Evolutionary conservation across 2,888 invertebrate species (phyloP).

Genomic region (Mimumesa dahlbomi): DNA sequence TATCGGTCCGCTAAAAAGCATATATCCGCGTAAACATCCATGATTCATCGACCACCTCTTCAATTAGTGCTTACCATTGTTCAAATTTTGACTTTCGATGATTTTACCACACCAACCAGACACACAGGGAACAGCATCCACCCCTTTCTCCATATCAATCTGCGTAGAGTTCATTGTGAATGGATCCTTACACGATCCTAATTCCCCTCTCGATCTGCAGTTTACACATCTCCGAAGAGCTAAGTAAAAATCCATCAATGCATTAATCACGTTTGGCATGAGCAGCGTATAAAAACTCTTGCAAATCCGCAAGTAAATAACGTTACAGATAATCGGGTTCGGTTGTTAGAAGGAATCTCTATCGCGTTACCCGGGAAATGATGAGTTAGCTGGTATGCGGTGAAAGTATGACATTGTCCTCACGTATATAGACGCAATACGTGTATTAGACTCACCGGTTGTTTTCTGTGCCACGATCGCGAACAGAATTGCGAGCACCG

Average conservation of each 20-base stretch:
- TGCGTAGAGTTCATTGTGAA: constrained; percentile 90
- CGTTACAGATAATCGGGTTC: too few species aligned
- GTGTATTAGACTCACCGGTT: constrained; percentile 59
- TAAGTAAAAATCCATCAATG: too few species aligned
- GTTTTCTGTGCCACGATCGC: constrained; percentile 37
- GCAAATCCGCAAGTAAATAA: background rate
- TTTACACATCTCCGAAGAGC: constrained; percentile 88
- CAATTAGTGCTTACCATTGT: constrained; percentile 84
- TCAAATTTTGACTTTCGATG: constrained; percentile 89
- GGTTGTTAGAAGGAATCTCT: background rate
- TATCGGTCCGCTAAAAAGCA: too few species aligned
- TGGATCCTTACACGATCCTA: constrained; percentile 94
- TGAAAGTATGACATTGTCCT: constrained; percentile 52
- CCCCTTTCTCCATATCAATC: constrained; percentile 86
- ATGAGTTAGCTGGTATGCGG: constrained; percentile 45
- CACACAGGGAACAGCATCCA: constrained; percentile 90
- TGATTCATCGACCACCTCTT: background rate
- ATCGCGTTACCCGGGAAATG: constrained; percentile 13
- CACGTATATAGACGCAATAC: constrained; percentile 15
- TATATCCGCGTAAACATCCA: background rate
- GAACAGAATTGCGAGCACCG: constrained; percentile 48
- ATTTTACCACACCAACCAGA: constrained; percentile 97
- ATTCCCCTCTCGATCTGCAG: constrained; percentile 92
- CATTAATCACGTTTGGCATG: background rate
- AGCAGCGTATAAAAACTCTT: background rate